Evolutionary conservation across 2,888 invertebrate species (phyloP), one percentile per base, ranked within the genome.

Genomic region (Athrips mouffetella): DNA sequence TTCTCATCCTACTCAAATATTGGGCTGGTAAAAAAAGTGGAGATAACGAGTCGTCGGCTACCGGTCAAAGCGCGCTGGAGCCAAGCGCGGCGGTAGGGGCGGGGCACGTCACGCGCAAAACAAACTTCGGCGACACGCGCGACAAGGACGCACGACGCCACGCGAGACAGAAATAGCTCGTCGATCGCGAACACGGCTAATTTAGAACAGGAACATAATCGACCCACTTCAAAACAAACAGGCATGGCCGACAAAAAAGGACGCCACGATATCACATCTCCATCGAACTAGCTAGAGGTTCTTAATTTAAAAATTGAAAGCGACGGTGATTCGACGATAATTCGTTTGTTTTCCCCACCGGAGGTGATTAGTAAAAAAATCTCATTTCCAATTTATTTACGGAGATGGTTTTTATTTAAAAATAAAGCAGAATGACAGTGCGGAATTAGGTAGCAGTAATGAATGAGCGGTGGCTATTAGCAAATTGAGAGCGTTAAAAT

Each of bases 151-250:
- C 62, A 54, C 53, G 57, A 50, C 62, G 51, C 50, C 59, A 47
- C 51, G 6, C 58, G 70, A 66, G 77, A 81, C 71, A 59, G 65
- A 61, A 61, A 64, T 54, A 70, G 74, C 67, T 80, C 75, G 77
- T 76, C 78, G 82, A 70, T 69, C 69, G 68, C 76, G 53, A 62
- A 76, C 76, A 67, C 72, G 60, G 72, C 79, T 84, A 83, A 84
- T 86, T 85, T 82, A 79, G 84, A 86, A 85, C 81, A 71, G 73
- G 75, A 80, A 82, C 81, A 84, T 84, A 85, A 87, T 85, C 86
- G 87, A 87, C 79, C 74, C 80, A 80, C 72, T 77, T 81, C 80
- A 84, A 88, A 88, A 85, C 85, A 87, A 87, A 88, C 86, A 87
- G 80, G 82, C 68, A 82, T 82, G 83, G 81, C 84, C 76, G 82